Percentiles rank a stretch among this genome's conserved stretches.
Conservation (phyloP, 2,113 vertebrate genomes). For the Notarius lentiginosus region DNA sequence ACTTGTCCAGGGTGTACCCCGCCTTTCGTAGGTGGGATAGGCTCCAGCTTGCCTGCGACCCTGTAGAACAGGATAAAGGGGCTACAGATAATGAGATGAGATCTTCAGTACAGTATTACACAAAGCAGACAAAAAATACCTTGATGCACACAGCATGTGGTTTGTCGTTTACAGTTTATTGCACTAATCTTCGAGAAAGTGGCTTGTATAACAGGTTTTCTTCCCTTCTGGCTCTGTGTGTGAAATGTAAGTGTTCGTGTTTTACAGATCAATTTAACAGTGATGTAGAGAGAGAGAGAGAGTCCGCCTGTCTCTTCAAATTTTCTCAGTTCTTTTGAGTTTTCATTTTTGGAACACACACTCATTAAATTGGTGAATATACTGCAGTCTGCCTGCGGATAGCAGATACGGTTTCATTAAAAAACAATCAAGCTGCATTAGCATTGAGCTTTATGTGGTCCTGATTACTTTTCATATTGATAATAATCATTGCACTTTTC, state of each 20-base stretch:
- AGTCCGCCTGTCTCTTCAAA: slow-evolving; percentile 22
- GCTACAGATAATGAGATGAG: too few species aligned
- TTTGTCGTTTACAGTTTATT: neutral
- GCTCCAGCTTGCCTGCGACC: too few species aligned
- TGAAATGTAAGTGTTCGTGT: slow-evolving; percentile 20
- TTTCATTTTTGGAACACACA: slow-evolving; percentile 21
- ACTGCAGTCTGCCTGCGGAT: slow-evolving; percentile 51
- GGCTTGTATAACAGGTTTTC: slow-evolving; percentile 30
- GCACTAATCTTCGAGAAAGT: slow-evolving; percentile 11
- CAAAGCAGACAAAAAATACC: neutral
- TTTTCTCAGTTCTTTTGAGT: slow-evolving; percentile 22
- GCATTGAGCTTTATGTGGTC: slow-evolving; percentile 57
- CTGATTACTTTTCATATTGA: slow-evolving; percentile 52
- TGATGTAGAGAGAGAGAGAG: slow-evolving; percentile 8
- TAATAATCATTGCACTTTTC: slow-evolving; percentile 6
- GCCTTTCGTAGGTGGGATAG: too few species aligned
- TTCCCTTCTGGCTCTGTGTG: slow-evolving; percentile 23
- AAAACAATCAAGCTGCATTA: slow-evolving; percentile 59
- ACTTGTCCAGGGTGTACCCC: too few species aligned
- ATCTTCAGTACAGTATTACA: slow-evolving; percentile 8
- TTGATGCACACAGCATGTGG: slow-evolving; percentile 24
- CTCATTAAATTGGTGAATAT: slow-evolving; percentile 57
- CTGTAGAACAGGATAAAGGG: too few species aligned
- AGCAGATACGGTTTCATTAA: slow-evolving; percentile 60
- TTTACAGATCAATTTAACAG: slow-evolving; percentile 8